Conservation (phyloP, 2,888 invertebrate species). For the Drosophila prostipennis region DNA sequence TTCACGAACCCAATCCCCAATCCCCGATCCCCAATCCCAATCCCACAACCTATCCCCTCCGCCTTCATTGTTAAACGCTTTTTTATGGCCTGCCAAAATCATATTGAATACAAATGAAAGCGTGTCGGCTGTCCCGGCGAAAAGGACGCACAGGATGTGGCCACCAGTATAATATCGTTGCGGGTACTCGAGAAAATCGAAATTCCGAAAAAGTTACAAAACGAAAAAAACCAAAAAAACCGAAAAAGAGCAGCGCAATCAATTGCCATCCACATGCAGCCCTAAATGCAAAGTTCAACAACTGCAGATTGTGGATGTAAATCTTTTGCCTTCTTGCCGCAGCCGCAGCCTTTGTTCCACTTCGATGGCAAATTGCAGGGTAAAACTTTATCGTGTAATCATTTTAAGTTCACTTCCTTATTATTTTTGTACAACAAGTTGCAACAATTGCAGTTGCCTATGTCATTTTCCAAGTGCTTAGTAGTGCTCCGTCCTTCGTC, state of each 20-base stretch:
- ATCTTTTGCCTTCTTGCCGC: slow-evolving; percentile 13
- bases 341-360: slow-evolving; percentile 16
- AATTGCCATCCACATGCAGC: slow-evolving; percentile 29
- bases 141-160: background rate
- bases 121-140: slow-evolving; percentile 9
- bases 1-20: background rate
- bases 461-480: slow-evolving; percentile 71
- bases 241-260: slow-evolving; percentile 21
- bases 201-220: background rate
- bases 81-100: slow-evolving; percentile 51
- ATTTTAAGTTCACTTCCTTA: slow-evolving; percentile 77
- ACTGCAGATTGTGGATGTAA: slow-evolving; percentile 39
- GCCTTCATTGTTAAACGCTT: slow-evolving; percentile 39
- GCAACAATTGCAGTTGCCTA: slow-evolving; percentile 69
- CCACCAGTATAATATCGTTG: background rate
- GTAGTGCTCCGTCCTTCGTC: slow-evolving; percentile 26
- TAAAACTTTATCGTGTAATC: slow-evolving; percentile 76
- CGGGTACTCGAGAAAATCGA: background rate
- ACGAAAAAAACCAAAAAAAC: no score
- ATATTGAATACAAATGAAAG: slow-evolving; percentile 52
- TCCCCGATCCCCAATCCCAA: background rate
- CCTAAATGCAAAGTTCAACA: slow-evolving; percentile 46
- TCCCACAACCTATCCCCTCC: slow-evolving; percentile 4
- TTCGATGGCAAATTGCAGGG: slow-evolving; percentile 67
- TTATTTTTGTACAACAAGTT: slow-evolving; percentile 65